phyloP scores from a whole-genome alignment of 2,113 vertebrate species.

The Oreochromis aureus region DNA sequence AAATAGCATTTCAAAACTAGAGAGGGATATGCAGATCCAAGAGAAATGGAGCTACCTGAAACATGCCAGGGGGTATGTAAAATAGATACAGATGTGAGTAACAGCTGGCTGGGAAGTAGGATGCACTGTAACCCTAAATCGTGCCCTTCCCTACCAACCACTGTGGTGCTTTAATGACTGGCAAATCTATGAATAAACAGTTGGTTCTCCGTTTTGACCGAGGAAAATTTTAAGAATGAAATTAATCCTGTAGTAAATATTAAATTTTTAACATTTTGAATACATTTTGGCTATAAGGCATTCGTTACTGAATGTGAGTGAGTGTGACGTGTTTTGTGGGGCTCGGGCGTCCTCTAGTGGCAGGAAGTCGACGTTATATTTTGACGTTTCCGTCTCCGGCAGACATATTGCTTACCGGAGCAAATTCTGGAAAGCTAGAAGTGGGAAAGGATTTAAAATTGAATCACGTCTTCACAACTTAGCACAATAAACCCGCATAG shows the following conservation, averaged over 20 bases:
- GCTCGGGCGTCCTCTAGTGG: constrained; percentile 27
- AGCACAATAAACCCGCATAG: not conserved
- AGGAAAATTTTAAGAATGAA: not conserved
- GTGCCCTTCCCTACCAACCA: not conserved
- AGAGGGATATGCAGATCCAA: not conserved
- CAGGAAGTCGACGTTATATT: constrained; percentile 25
- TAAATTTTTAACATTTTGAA: not conserved
- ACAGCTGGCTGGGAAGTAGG: not conserved
- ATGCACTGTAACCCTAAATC: not conserved
- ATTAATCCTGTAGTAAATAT: not conserved
- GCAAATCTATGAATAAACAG: not conserved
- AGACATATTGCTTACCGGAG: constrained; percentile 76
- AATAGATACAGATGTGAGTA: not conserved
- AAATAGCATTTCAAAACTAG: not conserved
- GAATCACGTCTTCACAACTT: constrained; percentile 1
- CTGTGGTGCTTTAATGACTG: not conserved
- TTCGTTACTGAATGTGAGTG: not conserved
- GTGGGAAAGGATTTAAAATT: constrained; percentile 39
- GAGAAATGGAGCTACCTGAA: not conserved
- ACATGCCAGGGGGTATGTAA: not conserved
- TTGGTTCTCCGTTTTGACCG: not conserved
- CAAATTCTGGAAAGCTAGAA: constrained; percentile 63
- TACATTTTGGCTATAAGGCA: not conserved
- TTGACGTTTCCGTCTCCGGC: constrained; percentile 50
- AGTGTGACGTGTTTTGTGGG: not conserved